Evolutionary conservation across 2,888 invertebrate species (phyloP), one percentile per base, ranked within the genome.

Genomic region (Odontocolon sp.): DNA sequence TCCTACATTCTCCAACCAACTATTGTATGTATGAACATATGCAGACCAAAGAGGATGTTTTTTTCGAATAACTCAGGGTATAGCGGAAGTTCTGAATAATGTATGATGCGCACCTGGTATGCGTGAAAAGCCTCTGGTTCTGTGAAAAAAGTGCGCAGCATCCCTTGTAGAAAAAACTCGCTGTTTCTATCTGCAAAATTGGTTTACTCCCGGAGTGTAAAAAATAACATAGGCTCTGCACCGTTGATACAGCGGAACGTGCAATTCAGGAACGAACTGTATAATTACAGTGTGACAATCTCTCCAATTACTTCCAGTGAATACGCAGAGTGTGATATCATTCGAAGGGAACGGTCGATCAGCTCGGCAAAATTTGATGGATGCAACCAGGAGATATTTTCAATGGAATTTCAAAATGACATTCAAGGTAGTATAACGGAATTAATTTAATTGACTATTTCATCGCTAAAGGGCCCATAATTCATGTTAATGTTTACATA

Each of bases 261-360:
- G 45, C 63, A 57, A 74, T 69, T 74, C 57, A 16, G 16, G 47
- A 40, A 47, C 21, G 56, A 68, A 33, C 40, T 40, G 47, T 54
- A 47, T 69, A 69, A 56, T 68, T 50, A 63, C 56, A 42, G 23
- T 8, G 40, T 36, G 52, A 28, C 45, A 21, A 70, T 70, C 52
- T 14, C 38, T 1, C 3, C 11, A 11, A 40, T 40, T 5, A 40
- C 16, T 40, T 40, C 3, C 40, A 11, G 40, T 40, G 16, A 11
- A 40, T 11, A 11, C 14, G 40, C 40, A 14, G 40, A 40, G 2
- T 2, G 3, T 16, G 11, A 40, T 40, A 5, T 31, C 40, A 33
- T 14, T 14, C 8, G 31, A 4, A n/a, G 11, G 54, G 11, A 14
- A 42, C 33, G 11, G 16, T 28, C 40, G 6, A 28, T 54, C 45